Evolutionary conservation across 2,113 vertebrate species (phyloP), one percentile per base, ranked within the genome.

Genomic region (Colaptes auratus): DNA sequence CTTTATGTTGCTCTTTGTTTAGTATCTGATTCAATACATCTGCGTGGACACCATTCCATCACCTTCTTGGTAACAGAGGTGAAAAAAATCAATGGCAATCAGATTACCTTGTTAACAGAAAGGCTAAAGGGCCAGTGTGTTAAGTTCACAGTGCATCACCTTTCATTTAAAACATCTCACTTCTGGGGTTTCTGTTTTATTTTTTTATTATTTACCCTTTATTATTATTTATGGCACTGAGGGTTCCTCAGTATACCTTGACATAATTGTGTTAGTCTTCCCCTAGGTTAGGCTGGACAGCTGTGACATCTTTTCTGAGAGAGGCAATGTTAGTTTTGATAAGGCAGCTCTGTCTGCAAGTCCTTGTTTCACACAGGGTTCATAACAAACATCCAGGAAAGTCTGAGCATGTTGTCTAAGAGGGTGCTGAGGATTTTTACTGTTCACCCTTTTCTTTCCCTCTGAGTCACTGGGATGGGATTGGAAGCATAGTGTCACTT

Each of bases 1-100:
- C 98, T 98, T 98, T 98, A 98, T 98, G 98, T 97, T 98, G 96
- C 98, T 98, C 97, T 98, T 98, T 98, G 97, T 98, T 98, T 98
- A 97, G 98, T 98, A 98, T 98, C 98, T 98, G 98, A 98, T 98
- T 98, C 98, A 98, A 98, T 99, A 98, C 98, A 98, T 98, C 97
- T 97, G 97, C 89, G 98, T 98, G 98, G 98, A 98, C 98, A 98
- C 97, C 98, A 97, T 98, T 98, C 98, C 98, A 98, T 98, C 98
- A 98, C 98, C 98, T 98, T 98, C 98, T 98, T 98, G 98, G 98
- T 98, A 98, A 98, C 98, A 97, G 97, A 96, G 98, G 97, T 98
- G 98, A 97, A 97, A 97, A 98, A 99, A 99, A 99, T 99, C 98
- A 98, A 99, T 99, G 98, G 95, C 98, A 98, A 99, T 98, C 98